Evolutionary conservation across 1,140 invertebrate genomes (phyloP).

Genomic region (Aphelenchoides fujianensis): DNA sequence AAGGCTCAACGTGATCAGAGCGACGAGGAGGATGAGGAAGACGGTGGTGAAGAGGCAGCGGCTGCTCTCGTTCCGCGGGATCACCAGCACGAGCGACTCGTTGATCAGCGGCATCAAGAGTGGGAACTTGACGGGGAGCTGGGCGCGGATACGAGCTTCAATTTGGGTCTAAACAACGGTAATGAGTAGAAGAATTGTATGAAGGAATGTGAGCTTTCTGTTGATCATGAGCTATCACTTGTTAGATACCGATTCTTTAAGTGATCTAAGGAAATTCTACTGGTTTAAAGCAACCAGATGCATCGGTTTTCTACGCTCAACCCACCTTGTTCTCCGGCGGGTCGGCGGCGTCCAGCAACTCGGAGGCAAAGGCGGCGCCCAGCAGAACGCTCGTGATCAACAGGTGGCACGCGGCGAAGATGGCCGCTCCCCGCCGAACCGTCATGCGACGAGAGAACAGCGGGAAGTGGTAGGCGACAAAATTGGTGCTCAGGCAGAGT

Average conservation of each 20-base stretch:
- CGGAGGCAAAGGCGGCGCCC: neutral
- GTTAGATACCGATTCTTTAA: no score
- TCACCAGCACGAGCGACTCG: neutral
- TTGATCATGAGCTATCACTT: neutral
- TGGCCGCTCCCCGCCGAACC: neutral
- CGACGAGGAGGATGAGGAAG: neutral
- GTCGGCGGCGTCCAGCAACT: neutral
- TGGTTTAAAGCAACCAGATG: no score
- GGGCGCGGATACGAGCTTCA: neutral
- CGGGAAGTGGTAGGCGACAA: neutral
- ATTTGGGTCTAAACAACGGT: neutral
- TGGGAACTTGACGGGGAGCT: neutral
- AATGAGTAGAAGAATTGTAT: neutral
- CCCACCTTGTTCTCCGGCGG: no score
- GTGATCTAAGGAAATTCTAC: no score
- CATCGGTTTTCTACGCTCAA: no score
- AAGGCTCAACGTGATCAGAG: no score
- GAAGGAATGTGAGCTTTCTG: neutral
- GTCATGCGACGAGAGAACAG: neutral
- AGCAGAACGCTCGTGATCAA: neutral
- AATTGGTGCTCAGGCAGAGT: conserved; percentile 9
- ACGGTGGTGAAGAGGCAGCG: neutral
- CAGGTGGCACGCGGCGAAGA: neutral
- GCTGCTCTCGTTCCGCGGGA: neutral
- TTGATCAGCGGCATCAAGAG: neutral